Conservation (phyloP, 2,888 invertebrate species). For the Autographa pulchrina region DNA sequence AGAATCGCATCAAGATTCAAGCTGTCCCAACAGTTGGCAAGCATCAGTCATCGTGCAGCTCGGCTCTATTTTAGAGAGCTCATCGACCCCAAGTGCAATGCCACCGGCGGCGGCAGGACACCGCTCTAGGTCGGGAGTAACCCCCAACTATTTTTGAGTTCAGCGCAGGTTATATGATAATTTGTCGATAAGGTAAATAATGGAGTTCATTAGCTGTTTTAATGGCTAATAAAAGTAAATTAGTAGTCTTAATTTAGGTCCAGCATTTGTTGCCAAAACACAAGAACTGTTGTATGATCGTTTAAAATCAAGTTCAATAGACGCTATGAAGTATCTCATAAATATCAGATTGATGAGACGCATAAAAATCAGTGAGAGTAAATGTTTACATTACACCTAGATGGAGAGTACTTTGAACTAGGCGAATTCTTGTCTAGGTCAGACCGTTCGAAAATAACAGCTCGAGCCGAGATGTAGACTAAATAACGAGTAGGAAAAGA, state of each 20-base stretch:
- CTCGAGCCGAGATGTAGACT: slow-evolving; percentile 9
- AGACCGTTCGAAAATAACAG: slow-evolving; percentile 1
- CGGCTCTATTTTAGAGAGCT: slow-evolving; percentile 6
- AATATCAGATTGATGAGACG: slow-evolving; percentile 7
- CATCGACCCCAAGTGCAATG: neutral
- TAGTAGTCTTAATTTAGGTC: neutral
- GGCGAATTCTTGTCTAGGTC: slow-evolving; percentile 13
- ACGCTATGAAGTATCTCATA: neutral
- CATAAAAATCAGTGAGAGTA: neutral
- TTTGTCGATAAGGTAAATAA: slow-evolving; percentile 5
- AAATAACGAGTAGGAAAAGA: slow-evolving; percentile 1
- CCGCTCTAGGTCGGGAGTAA: neutral
- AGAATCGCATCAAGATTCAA: neutral
- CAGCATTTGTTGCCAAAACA: neutral
- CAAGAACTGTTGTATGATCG: neutral
- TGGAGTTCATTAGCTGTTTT: slow-evolving; percentile 1
- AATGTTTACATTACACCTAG: slow-evolving; percentile 3
- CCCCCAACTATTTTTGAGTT: neutral
- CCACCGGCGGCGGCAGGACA: neutral
- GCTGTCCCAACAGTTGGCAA: slow-evolving; percentile 2
- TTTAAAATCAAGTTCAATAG: neutral
- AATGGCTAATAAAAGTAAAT: neutral
- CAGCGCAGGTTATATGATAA: neutral
- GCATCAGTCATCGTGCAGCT: slow-evolving; percentile 5
- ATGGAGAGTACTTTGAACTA: slow-evolving; percentile 7